phyloP scores from a whole-genome alignment of 2,888 invertebrate species.

The Drosophila testacea region DNA sequence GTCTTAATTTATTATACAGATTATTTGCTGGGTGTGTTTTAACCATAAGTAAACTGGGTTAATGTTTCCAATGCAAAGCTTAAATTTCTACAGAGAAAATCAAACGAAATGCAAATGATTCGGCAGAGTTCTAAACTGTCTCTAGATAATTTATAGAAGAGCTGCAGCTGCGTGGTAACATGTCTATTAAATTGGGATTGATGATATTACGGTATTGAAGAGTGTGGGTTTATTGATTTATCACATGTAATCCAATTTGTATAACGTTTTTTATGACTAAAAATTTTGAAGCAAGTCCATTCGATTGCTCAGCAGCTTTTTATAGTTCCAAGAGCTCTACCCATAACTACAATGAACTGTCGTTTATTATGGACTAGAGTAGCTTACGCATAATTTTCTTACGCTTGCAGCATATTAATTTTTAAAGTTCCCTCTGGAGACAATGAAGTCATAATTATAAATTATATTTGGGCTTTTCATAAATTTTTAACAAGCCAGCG shows the following conservation, averaged over 20 bases:
- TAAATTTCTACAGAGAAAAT: slow-evolving; percentile 42
- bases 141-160: background rate
- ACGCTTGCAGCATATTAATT: slow-evolving; percentile 64
- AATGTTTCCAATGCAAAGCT: slow-evolving; percentile 56
- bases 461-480: slow-evolving; percentile 60
- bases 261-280: slow-evolving; percentile 3
- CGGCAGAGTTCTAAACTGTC: slow-evolving; percentile 27
- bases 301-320: slow-evolving; percentile 20
- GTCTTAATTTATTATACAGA: slow-evolving; percentile 46
- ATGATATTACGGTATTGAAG: slow-evolving; percentile 11
- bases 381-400: slow-evolving; percentile 50
- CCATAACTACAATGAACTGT: slow-evolving; percentile 22
- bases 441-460: slow-evolving; percentile 54
- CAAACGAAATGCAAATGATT: slow-evolving; percentile 62
- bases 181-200: slow-evolving; percentile 16
- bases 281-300: slow-evolving; percentile 11
- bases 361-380: slow-evolving; percentile 38
- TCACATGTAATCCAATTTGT: slow-evolving; percentile 35
- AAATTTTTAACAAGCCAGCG: slow-evolving; percentile 12
- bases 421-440: slow-evolving; percentile 5
- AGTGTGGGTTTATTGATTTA: slow-evolving; percentile 48
- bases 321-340: slow-evolving; percentile 4
- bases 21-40: slow-evolving; percentile 63
- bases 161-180: slow-evolving; percentile 18
- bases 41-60: slow-evolving; percentile 71